Base-by-base conservation (phyloP, 2,888 invertebrate genomes). In the Pristionchus mayeri region DNA sequence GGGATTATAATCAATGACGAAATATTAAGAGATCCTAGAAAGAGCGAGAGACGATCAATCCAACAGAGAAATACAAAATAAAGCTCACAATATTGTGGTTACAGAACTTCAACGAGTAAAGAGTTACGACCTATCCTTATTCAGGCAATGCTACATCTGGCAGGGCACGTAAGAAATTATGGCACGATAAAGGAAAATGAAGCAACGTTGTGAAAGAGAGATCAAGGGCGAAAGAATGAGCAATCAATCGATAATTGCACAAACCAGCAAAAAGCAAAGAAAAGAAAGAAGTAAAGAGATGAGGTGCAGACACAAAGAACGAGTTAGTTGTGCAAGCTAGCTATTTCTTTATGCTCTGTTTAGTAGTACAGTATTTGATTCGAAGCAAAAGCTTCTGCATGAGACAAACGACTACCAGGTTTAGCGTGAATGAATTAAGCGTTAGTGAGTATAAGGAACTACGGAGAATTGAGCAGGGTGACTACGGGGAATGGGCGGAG, bases 21-120 rank as follows among this genome's bases (percentile, higher is more conserved):
- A 75, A 37, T 27, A 48, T 44, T n/a, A n/a, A n/a, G n/a, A n/a
- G n/a, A n/a, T n/a, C n/a, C 67, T 54, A 71, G 18, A 60, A 34
- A 76, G 80, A 30, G 79, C 57, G 81, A 78, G 60, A 44, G 71
- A 85, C 79, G 76, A 76, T 24, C n/a, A 44, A 71, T 44, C 50
- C 6, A 54, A 54, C 60, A 71, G 48, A 3, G 37, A 75, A 75
- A 24, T 67, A 71, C 54, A 63, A 24, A 27, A 67, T 60, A 44
- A 44, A 44, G n/a, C n/a, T n/a, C n/a, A n/a, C n/a, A n/a, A n/a
- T n/a, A 24, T 71, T 44, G 44, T 40, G 40, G 40, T 40, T 40
- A 40, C 67, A n/a, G 44, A n/a, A n/a, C n/a, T n/a, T n/a, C n/a
- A n/a, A n/a, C n/a, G n/a, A n/a, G n/a, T n/a, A n/a, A n/a, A n/a